Conservation (phyloP, 2,113 vertebrate genomes). For the Gobio gobio region DNA sequence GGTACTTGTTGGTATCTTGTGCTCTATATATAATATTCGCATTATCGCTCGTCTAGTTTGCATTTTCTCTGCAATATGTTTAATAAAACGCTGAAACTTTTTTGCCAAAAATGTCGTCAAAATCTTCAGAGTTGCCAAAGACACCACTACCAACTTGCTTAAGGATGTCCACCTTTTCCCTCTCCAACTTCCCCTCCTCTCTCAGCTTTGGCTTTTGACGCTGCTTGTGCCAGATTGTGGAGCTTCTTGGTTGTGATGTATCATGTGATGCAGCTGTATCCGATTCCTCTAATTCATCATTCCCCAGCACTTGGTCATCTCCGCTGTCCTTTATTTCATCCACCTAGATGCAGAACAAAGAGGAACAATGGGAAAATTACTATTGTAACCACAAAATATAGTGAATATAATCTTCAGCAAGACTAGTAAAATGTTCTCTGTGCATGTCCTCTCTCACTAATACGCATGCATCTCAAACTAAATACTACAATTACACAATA, state of each 20-base stretch:
- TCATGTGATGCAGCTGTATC: no score
- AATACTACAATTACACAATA: background rate
- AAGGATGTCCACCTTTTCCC: background rate
- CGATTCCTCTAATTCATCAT: background rate
- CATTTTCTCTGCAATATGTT: no score
- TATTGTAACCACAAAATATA: background rate
- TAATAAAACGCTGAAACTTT: no score
- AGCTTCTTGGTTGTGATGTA: no score
- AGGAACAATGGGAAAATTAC: background rate
- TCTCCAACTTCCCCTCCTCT: background rate
- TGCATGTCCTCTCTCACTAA: background rate
- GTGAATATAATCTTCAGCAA: no score
- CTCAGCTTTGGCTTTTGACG: background rate
- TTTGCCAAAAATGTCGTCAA: no score
- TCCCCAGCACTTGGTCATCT: no score
- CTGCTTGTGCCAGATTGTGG: background rate
- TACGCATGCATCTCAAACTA: background rate
- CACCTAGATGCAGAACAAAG: background rate
- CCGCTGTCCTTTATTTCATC: background rate
- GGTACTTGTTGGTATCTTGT: no score
- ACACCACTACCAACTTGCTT: no score
- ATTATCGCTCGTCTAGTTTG: no score
- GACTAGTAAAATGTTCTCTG: background rate
- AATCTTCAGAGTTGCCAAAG: no score
- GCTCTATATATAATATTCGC: no score